phyloP scores from a whole-genome alignment of 2,113 vertebrate genomes.

The Mirza zaza region DNA sequence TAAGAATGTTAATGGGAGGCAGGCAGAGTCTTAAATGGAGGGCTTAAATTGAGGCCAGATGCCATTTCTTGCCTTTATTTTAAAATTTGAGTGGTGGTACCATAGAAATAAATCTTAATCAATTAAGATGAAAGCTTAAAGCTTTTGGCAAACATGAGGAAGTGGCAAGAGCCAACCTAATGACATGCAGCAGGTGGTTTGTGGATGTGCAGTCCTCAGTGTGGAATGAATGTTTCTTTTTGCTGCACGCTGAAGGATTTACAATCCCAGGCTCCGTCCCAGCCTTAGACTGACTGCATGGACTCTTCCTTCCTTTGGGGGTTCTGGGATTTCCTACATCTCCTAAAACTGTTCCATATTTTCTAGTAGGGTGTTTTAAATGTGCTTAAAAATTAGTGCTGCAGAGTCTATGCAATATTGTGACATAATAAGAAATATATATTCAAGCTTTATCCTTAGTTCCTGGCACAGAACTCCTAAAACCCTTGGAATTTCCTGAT shows the following conservation, averaged over 20 bases:
- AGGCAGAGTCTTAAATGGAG: background rate
- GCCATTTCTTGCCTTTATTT: background rate
- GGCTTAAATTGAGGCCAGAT: background rate
- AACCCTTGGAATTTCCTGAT: background rate
- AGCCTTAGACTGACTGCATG: too few species aligned
- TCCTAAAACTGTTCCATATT: background rate
- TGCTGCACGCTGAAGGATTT: background rate
- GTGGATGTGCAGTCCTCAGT: rapidly evolving
- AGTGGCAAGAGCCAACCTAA: background rate
- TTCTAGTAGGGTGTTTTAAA: background rate
- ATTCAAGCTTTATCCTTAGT: background rate
- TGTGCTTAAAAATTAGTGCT: background rate
- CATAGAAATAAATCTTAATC: background rate
- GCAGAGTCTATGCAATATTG: background rate
- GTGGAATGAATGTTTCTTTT: background rate
- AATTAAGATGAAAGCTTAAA: background rate
- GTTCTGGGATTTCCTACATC: background rate
- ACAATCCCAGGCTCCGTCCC: too few species aligned
- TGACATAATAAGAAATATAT: background rate
- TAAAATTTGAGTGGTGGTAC: background rate
- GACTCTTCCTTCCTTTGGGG: too few species aligned
- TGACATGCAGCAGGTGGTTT: background rate
- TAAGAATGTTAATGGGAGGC: background rate
- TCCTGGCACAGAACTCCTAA: background rate
- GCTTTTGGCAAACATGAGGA: background rate